Percentiles rank a stretch among this genome's conserved stretches.
phyloP scores from a whole-genome alignment of 2,888 invertebrate species.

The Cataglyphis albicans region DNA sequence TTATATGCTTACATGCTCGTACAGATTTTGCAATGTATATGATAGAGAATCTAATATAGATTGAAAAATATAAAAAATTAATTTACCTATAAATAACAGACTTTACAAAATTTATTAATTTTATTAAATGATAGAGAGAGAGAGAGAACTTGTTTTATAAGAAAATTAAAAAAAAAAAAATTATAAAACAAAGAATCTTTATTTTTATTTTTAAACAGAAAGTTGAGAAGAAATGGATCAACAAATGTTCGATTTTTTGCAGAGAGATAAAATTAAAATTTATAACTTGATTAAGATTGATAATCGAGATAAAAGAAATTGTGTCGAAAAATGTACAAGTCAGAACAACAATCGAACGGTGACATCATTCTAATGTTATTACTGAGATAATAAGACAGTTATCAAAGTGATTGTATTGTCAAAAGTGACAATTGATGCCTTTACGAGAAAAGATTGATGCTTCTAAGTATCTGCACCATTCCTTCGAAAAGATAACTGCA shows the following conservation, averaged over 20 bases:
- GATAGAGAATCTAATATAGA: neutral
- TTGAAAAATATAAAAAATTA: constrained; percentile 1
- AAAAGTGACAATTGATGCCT: neutral
- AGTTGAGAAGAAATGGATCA: neutral
- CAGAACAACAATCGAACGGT: neutral
- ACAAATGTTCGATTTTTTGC: neutral
- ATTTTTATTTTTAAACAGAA: neutral
- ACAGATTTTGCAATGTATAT: neutral
- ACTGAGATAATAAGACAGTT: neutral
- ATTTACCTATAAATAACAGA: neutral
- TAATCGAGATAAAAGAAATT: neutral
- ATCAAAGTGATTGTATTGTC: neutral
- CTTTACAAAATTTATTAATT: neutral
- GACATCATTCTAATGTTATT: constrained; percentile 6
- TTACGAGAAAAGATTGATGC: constrained; percentile 33
- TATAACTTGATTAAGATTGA: constrained; percentile 5
- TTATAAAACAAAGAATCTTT: neutral
- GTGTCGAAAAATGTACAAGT: neutral
- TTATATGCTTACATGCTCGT: too few species aligned
- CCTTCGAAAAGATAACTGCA: constrained; percentile 34
- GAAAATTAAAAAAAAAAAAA: neutral
- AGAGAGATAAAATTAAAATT: neutral
- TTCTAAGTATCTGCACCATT: constrained; percentile 29
- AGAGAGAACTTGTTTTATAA: neutral
- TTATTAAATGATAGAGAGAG: neutral